phyloP scores from a whole-genome alignment of 92 coral and sea anemone species.

The Epizoanthus scotinus region DNA sequence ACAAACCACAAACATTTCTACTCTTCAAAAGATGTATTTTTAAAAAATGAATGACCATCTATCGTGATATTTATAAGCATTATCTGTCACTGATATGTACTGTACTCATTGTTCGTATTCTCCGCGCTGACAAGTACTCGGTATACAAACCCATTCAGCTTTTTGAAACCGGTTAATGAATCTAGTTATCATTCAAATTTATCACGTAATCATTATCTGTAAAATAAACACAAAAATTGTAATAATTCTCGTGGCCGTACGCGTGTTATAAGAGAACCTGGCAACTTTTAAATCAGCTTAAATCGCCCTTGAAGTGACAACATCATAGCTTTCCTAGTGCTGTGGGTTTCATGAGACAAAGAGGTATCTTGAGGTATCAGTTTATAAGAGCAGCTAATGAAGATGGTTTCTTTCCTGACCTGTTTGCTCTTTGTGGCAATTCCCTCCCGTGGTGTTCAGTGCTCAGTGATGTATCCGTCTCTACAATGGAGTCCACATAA shows the following conservation, averaged over 20 bases:
- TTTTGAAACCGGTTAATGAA: background rate
- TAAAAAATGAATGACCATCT: too few relatives aligned
- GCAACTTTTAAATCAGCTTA: background rate
- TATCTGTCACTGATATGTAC: too few relatives aligned
- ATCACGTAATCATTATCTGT: background rate
- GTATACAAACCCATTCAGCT: background rate
- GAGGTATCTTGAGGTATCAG: background rate
- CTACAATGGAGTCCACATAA: slow-evolving; percentile 58
- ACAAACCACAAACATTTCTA: too few relatives aligned
- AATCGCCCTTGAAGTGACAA: background rate
- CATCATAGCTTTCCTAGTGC: background rate
- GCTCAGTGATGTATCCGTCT: slow-evolving; percentile 46
- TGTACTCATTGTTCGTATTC: too few relatives aligned
- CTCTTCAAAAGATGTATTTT: too few relatives aligned
- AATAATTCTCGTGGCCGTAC: background rate
- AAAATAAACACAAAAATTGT: background rate
- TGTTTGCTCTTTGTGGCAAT: background rate
- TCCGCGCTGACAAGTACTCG: background rate
- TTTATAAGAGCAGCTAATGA: background rate
- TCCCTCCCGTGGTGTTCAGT: background rate
- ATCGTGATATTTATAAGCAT: too few relatives aligned
- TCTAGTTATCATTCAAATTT: background rate
- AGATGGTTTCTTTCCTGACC: background rate
- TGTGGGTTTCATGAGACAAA: background rate
- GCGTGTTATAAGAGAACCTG: too few relatives aligned